These are phyloP conservation scores for Eupithecia pulchellata DNA, from an alignment of 2,888 invertebrate species.

Conservation along the genomic window DNA sequence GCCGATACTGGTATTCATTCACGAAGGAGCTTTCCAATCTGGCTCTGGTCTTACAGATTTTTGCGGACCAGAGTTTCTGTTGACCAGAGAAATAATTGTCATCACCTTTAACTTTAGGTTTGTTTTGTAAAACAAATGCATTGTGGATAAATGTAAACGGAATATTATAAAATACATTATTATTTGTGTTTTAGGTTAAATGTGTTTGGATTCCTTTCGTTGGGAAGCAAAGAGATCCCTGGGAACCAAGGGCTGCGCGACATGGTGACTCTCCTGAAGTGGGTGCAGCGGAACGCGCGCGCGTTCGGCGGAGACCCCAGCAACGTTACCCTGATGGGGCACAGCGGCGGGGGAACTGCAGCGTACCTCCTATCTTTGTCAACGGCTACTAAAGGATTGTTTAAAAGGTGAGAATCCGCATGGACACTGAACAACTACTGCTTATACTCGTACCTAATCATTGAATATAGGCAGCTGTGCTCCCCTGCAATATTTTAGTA, in stretches of 20 bases:
- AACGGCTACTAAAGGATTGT: slow-evolving; percentile 58
- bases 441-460: too few relatives aligned
- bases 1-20: slow-evolving; percentile 40
- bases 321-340: slow-evolving; percentile 66
- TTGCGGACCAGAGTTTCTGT: slow-evolving; percentile 48
- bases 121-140: not conserved
- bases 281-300: slow-evolving; percentile 65
- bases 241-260: slow-evolving; percentile 72
- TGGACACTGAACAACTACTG: not conserved
- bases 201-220: slow-evolving; percentile 26
- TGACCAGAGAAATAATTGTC: slow-evolving; percentile 47
- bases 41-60: slow-evolving; percentile 41
- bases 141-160: not conserved
- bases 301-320: slow-evolving; percentile 67
- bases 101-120: slow-evolving; percentile 66
- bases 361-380: slow-evolving; percentile 63
- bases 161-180: not conserved
- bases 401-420: slow-evolving; percentile 50
- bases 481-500: too few relatives aligned
- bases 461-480: too few relatives aligned
- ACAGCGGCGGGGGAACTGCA: slow-evolving; percentile 64
- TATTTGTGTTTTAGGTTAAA: slow-evolving; percentile 42
- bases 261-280: slow-evolving; percentile 61
- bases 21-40: slow-evolving; percentile 37
- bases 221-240: slow-evolving; percentile 60